Percentiles rank a stretch among this genome's conserved stretches.
phyloP scores from a whole-genome alignment of 1,140 invertebrate species.

The Agrypnia vestita region DNA sequence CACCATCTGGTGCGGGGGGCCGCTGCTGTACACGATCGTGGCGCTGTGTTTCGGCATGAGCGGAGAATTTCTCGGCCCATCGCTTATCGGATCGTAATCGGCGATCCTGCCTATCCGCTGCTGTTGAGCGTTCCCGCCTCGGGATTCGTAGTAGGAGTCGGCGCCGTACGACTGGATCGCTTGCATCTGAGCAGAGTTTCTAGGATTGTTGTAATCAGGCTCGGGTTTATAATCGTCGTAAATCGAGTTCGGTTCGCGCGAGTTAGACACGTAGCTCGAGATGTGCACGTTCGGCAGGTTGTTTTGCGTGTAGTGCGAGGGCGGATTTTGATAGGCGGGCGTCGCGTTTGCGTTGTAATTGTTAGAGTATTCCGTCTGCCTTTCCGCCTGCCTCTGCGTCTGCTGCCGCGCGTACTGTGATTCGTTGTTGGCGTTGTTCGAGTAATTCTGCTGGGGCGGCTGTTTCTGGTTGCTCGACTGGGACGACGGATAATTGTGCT shows the following conservation, averaged over 20 bases:
- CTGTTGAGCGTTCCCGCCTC: slow-evolving; percentile 18
- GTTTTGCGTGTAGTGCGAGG: slow-evolving; percentile 61
- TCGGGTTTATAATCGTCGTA: slow-evolving; percentile 55
- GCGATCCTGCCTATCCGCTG: slow-evolving; percentile 81
- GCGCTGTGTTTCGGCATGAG: slow-evolving; percentile 83
- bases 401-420: slow-evolving; percentile 34
- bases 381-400: slow-evolving; percentile 28
- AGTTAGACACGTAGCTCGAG: slow-evolving; percentile 60
- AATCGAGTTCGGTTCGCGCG: slow-evolving; percentile 18
- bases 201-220: slow-evolving; percentile 23
- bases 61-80: slow-evolving; percentile 80
- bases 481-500: slow-evolving; percentile 3
- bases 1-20: slow-evolving; percentile 45
- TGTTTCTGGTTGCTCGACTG: not conserved
- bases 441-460: slow-evolving; percentile 5
- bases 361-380: slow-evolving; percentile 51
- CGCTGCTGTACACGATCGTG: slow-evolving; percentile 87
- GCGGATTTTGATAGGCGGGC: slow-evolving; percentile 63
- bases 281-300: slow-evolving; percentile 62
- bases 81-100: slow-evolving; percentile 85
- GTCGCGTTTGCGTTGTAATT: slow-evolving; percentile 64
- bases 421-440: slow-evolving; percentile 31
- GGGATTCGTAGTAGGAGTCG: not conserved
- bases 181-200: slow-evolving; percentile 18
- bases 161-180: slow-evolving; percentile 27